Evolutionary conservation across 2,797 vertebrate species (phyloP).

Genomic region (Macrochelys suwanniensis): DNA sequence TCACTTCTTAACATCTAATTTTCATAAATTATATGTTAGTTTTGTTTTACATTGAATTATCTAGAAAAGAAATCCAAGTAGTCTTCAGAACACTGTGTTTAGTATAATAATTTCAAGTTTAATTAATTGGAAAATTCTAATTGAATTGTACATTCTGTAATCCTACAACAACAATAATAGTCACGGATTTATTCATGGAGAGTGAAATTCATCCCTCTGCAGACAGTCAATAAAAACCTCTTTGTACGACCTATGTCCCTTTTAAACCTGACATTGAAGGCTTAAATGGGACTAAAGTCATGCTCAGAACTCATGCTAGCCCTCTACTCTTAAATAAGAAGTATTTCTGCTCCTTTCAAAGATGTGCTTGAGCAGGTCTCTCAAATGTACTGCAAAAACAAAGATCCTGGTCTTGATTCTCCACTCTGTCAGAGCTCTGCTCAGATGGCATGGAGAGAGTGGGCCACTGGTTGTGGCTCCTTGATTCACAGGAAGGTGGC

Average conservation of each 20-base stretch:
- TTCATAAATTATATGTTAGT: neutral
- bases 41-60: constrained; percentile 15
- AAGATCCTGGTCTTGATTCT: neutral
- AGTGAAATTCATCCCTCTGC: constrained; percentile 6
- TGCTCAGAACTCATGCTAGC: neutral
- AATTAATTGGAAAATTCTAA: neutral
- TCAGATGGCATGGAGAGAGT: neutral
- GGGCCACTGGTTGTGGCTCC: neutral
- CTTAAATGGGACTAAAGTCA: neutral
- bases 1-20: neutral
- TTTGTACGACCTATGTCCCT: neutral
- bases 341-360: neutral
- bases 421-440: neutral
- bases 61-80: neutral
- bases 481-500: neutral
- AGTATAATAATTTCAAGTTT: neutral
- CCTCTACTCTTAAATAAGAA: neutral
- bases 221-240: neutral
- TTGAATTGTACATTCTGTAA: neutral
- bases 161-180: neutral
- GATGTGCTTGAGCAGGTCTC: neutral
- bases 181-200: neutral
- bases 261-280: neutral
- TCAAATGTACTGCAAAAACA: neutral
- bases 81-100: neutral